Evolutionary conservation across 2,113 vertebrate genomes (phyloP).

Genomic region (Lampris megalopsis): DNA sequence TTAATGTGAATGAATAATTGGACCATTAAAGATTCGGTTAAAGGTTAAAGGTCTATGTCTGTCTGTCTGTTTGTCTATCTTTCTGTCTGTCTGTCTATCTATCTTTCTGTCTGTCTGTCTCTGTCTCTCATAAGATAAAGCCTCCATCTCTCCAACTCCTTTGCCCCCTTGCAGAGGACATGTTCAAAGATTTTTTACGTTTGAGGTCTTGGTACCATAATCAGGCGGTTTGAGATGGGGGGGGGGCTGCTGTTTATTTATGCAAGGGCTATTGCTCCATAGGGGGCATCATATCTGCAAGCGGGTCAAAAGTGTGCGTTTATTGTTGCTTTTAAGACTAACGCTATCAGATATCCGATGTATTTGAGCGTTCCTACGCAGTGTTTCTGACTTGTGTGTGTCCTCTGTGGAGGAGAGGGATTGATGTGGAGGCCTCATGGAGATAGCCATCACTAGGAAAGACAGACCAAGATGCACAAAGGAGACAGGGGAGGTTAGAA

Average conservation of each 20-base stretch:
- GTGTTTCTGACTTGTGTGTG: conserved; percentile 67
- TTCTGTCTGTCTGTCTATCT: no score
- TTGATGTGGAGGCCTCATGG: conserved; percentile 66
- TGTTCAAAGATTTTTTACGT: conserved; percentile 72
- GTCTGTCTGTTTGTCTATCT: no score
- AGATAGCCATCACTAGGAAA: conserved; percentile 59
- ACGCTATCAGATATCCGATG: conserved; percentile 69
- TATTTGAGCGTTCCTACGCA: conserved; percentile 28
- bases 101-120: background rate
- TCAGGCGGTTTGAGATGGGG: conserved; percentile 72
- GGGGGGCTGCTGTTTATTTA: conserved; percentile 75
- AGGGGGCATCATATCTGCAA: conserved; percentile 71
- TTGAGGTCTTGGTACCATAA: conserved; percentile 73
- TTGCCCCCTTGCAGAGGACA: conserved; percentile 51
- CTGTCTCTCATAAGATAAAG: conserved; percentile 64
- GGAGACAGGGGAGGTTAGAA: conserved; percentile 23
- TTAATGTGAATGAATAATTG: no score
- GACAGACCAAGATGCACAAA: conserved; percentile 15
- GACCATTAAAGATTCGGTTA: no score
- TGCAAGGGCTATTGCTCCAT: conserved; percentile 69
- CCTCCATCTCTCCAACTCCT: conserved; percentile 60
- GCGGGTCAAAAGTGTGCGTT: conserved; percentile 63
- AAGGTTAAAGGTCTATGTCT: no score
- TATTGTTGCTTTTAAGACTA: conserved; percentile 56
- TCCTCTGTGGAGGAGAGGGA: conserved; percentile 53